A percentile compares a stretch with the other conserved stretches of the same genome.
Evolutionary conservation across 2,797 vertebrate genomes (phyloP).

Genomic region (Avahi laniger): DNA sequence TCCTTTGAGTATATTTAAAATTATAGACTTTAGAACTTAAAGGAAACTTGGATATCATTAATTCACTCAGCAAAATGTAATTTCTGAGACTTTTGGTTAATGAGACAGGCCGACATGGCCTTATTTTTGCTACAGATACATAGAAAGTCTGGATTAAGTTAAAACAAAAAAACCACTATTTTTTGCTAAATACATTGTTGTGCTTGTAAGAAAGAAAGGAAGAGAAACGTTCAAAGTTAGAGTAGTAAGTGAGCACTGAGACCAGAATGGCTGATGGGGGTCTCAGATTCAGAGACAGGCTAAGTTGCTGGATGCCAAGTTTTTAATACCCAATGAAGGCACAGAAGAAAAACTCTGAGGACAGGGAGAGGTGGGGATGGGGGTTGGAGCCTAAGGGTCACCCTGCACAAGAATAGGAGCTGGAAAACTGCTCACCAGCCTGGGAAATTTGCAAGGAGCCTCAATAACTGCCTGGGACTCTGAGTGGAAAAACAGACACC

Average conservation of each 20-base stretch:
- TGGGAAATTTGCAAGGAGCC: not conserved
- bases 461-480: not conserved
- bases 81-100: constrained; percentile 37
- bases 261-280: not conserved
- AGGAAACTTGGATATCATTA: not conserved
- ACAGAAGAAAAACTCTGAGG: not conserved
- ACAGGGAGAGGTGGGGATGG: not conserved
- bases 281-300: not conserved
- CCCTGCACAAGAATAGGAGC: not conserved
- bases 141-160: not conserved
- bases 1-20: not conserved
- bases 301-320: not conserved
- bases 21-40: not conserved
- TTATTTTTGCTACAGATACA: constrained; percentile 1
- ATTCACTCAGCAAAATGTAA: not conserved
- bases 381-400: not conserved
- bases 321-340: not conserved
- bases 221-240: not conserved
- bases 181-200: not conserved
- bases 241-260: not conserved
- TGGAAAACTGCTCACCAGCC: not conserved
- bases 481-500: not conserved
- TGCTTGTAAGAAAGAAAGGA: not conserved
- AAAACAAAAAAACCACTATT: not conserved
- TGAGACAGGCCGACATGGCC: not conserved